phyloP scores from a whole-genome alignment of 2,888 invertebrate genomes.

The Rutpela maculata region DNA sequence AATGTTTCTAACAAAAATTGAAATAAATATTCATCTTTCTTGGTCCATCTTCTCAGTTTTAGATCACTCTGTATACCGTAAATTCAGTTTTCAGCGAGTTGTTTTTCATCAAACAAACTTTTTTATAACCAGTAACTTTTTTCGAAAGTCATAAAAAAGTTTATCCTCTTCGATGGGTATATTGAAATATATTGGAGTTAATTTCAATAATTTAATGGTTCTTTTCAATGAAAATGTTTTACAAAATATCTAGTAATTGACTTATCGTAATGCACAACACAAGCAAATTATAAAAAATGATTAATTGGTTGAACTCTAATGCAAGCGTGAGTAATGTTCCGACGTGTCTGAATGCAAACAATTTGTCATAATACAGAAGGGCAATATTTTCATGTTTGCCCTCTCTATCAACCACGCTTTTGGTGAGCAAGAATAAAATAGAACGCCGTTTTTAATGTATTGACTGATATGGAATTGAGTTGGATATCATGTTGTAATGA shows the following conservation, averaged over 20 bases:
- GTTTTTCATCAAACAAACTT: not conserved
- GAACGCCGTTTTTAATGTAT: conserved; percentile 52
- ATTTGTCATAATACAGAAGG: conserved; percentile 55
- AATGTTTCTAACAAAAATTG: too few species aligned
- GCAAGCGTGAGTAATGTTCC: conserved; percentile 54
- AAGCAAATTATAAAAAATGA: conserved; percentile 55
- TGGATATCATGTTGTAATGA: conserved; percentile 53
- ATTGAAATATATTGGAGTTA: too few species aligned
- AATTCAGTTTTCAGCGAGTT: not conserved
- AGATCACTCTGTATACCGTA: too few species aligned
- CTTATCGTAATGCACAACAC: conserved; percentile 29
- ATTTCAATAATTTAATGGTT: not conserved
- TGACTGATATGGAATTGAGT: conserved; percentile 55
- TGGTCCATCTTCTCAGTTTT: too few species aligned
- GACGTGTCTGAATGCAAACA: conserved; percentile 54
- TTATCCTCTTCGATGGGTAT: not conserved
- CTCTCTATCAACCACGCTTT: conserved; percentile 34
- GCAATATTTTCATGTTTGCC: conserved; percentile 53
- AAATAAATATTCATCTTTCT: too few species aligned
- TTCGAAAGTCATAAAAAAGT: not conserved
- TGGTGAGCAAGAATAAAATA: conserved; percentile 46
- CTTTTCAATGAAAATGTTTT: not conserved
- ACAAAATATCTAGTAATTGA: conserved; percentile 29
- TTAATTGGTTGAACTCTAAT: conserved; percentile 50
- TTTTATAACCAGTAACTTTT: not conserved